Percentiles rank a stretch among this genome's conserved stretches.
phyloP scores from a whole-genome alignment of 1,140 invertebrate genomes.

The Macrosteles quadrilineatus region DNA sequence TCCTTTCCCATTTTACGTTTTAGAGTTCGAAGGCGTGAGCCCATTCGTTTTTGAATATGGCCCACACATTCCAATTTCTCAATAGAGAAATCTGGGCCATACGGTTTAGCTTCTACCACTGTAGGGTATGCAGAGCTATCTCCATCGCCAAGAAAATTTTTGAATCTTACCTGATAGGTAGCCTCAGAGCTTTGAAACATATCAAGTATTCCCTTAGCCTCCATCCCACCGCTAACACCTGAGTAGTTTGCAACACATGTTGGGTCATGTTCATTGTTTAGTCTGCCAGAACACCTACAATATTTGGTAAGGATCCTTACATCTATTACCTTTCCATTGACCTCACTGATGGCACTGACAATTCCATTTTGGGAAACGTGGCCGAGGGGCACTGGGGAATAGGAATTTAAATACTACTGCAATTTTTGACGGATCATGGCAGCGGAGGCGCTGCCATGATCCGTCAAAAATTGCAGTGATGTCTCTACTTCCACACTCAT shows the following conservation, averaged over 20 bases:
- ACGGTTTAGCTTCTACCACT: background rate
- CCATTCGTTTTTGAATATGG: background rate
- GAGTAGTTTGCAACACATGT: background rate
- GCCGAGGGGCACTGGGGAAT: background rate
- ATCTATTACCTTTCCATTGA: background rate
- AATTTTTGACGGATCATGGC: too few species aligned
- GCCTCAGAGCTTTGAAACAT: background rate
- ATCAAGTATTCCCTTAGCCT: background rate
- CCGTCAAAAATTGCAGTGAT: too few species aligned
- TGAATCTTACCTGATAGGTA: background rate
- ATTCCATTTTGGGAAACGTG: background rate
- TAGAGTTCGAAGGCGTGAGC: background rate
- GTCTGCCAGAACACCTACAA: background rate
- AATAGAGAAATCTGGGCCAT: conserved; percentile 28
- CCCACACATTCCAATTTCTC: conserved; percentile 31
- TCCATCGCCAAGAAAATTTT: conserved; percentile 37
- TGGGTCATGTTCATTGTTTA: background rate
- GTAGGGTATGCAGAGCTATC: conserved; percentile 25
- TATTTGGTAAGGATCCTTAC: background rate
- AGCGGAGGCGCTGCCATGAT: too few species aligned
- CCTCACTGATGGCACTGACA: background rate
- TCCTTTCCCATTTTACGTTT: background rate
- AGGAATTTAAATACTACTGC: background rate
- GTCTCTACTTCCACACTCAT: background rate
- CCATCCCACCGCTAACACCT: background rate